Percentiles rank a stretch among this genome's conserved stretches.
Evolutionary conservation across 2,888 invertebrate species (phyloP).

Genomic region (Eupithecia dodoneata): DNA sequence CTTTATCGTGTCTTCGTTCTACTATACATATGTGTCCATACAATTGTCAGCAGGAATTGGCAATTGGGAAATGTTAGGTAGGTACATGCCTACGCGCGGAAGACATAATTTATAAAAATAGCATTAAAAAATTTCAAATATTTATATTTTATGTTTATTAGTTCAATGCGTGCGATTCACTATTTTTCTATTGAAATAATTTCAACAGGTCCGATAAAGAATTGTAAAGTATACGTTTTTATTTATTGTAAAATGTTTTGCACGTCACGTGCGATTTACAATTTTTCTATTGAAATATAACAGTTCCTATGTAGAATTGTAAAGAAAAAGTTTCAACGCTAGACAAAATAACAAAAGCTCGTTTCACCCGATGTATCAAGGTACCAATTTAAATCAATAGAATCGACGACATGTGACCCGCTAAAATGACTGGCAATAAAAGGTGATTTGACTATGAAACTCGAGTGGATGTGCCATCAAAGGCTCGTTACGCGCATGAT

Average conservation of each 20-base stretch:
- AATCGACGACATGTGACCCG: constrained; percentile 1
- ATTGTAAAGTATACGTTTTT: too few relatives aligned
- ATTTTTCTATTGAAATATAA: background rate
- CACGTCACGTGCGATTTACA: background rate
- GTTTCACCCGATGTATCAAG: background rate
- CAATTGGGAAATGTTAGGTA: background rate
- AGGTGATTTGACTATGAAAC: constrained; percentile 32
- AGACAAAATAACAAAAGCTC: background rate
- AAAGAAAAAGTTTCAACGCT: background rate
- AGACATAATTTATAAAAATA: too few relatives aligned
- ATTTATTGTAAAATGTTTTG: background rate
- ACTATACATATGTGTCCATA: background rate
- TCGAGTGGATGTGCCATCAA: constrained; percentile 49
- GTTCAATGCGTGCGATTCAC: too few relatives aligned
- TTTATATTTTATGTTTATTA: too few relatives aligned
- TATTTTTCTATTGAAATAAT: too few relatives aligned
- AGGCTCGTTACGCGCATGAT: constrained; percentile 52
- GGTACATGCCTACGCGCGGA: too few relatives aligned
- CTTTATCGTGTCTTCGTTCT: background rate
- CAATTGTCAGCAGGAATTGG: background rate
- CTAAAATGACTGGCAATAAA: constrained; percentile 34
- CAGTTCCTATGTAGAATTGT: background rate
- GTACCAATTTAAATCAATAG: background rate
- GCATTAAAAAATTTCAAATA: too few relatives aligned
- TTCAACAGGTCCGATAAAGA: too few relatives aligned